phyloP scores from a whole-genome alignment of 2,888 invertebrate species.

The Blastobasis lacticolella region DNA sequence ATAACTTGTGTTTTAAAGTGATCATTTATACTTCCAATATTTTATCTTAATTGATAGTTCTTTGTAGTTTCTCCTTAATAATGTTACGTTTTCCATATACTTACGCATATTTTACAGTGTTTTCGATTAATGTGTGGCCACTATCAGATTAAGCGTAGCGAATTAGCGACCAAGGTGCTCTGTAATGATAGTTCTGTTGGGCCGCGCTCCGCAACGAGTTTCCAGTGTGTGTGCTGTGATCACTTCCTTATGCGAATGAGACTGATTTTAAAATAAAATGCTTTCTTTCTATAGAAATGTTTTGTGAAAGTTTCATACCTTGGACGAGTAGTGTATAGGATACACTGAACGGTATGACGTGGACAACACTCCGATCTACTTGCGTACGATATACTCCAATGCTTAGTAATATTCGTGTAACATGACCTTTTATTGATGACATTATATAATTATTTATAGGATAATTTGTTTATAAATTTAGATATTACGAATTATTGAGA shows the following conservation, averaged over 20 bases:
- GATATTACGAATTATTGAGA: conserved; percentile 65
- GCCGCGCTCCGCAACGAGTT: conserved; percentile 66
- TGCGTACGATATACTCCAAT: conserved; percentile 32
- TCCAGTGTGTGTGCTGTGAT: conserved; percentile 73
- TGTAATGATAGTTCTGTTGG: conserved; percentile 57
- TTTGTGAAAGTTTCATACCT: conserved; percentile 42
- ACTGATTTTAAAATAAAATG: conserved; percentile 71
- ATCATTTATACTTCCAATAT: conserved; percentile 43
- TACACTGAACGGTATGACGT: too few relatives aligned
- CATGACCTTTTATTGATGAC: conserved; percentile 64
- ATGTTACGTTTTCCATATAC: conserved; percentile 34
- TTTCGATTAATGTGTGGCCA: conserved; percentile 50
- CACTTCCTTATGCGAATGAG: conserved; percentile 74
- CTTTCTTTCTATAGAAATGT: conserved; percentile 57
- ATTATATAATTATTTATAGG: conserved; percentile 50
- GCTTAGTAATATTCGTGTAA: conserved; percentile 51
- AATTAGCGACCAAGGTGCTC: conserved; percentile 66
- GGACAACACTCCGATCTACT: background rate
- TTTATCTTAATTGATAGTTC: conserved; percentile 18
- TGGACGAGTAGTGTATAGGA: conserved; percentile 24
- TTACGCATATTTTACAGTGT: conserved; percentile 41
- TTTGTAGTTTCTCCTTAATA: conserved; percentile 20
- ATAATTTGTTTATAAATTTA: conserved; percentile 64
- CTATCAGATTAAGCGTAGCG: conserved; percentile 57
- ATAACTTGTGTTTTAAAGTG: conserved; percentile 33